These are phyloP conservation scores for Bombus turneri DNA, from an alignment of 1,140 invertebrate genomes.

Conservation along the genomic window DNA sequence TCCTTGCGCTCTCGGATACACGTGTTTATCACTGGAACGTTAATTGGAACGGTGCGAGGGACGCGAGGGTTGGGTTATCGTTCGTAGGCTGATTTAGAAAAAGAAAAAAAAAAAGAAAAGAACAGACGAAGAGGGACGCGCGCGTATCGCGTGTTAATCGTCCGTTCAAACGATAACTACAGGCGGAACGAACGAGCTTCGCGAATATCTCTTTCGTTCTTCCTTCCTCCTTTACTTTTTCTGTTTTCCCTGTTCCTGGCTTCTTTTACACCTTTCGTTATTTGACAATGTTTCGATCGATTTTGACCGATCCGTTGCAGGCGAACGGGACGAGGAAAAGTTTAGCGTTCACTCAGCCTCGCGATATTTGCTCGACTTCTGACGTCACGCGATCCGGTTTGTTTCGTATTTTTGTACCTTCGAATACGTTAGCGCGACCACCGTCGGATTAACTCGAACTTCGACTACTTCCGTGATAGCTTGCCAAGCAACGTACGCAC, in stretches of 20 bases:
- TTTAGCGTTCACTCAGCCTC: neutral
- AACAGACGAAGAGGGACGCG: neutral
- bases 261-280: neutral
- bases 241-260: neutral
- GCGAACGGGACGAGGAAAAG: neutral
- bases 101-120: neutral
- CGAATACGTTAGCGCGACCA: constrained; percentile 15
- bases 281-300: neutral
- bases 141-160: constrained; percentile 18
- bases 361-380: no score
- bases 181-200: neutral
- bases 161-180: neutral
- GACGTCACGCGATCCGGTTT: neutral
- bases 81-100: neutral
- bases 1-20: neutral
- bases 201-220: neutral
- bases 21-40: constrained; percentile 37
- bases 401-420: neutral
- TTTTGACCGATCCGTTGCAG: neutral
- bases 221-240: neutral
- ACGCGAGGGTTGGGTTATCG: constrained; percentile 1
- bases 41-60: constrained; percentile 14
- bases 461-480: constrained; percentile 36
- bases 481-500: neutral
- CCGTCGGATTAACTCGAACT: neutral